A percentile compares a stretch with the other conserved stretches of the same genome.
phyloP scores from a whole-genome alignment of 2,888 invertebrate species.

The Tetranychus piercei region DNA sequence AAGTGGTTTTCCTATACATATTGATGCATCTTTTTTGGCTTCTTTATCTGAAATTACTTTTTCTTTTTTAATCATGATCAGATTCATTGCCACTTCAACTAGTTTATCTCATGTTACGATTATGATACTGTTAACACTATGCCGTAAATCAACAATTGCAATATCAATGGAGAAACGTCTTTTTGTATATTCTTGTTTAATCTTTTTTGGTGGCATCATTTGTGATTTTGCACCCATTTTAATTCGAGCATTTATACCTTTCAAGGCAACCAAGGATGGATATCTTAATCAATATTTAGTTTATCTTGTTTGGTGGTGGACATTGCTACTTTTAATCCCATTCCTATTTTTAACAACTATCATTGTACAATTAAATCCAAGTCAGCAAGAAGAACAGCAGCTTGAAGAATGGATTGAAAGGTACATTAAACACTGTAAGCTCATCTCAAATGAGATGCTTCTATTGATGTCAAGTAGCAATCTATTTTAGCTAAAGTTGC shows the following conservation, averaged over 20 bases:
- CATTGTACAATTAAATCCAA: not conserved
- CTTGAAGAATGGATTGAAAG: not conserved
- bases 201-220: slow-evolving; percentile 17
- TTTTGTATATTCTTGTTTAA: slow-evolving; percentile 14
- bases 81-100: slow-evolving; percentile 10
- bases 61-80: not conserved
- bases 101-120: slow-evolving; percentile 13
- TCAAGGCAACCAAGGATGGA: slow-evolving; percentile 5
- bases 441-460: no score
- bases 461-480: no score
- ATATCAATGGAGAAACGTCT: slow-evolving; percentile 5
- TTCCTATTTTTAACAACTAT: slow-evolving; percentile 14
- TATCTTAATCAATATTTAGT: slow-evolving; percentile 13
- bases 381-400: not conserved
- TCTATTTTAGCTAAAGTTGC: no score
- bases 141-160: slow-evolving; percentile 16
- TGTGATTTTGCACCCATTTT: slow-evolving; percentile 17
- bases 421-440: not conserved
- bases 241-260: slow-evolving; percentile 13
- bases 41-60: not conserved
- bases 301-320: slow-evolving; percentile 20
- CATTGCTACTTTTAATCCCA: slow-evolving; percentile 12
- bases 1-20: not conserved
- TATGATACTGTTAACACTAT: slow-evolving; percentile 16
- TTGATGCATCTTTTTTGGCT: not conserved